phyloP scores from a whole-genome alignment of 2,113 vertebrate genomes.

The Aspidoscelis tigris region DNA sequence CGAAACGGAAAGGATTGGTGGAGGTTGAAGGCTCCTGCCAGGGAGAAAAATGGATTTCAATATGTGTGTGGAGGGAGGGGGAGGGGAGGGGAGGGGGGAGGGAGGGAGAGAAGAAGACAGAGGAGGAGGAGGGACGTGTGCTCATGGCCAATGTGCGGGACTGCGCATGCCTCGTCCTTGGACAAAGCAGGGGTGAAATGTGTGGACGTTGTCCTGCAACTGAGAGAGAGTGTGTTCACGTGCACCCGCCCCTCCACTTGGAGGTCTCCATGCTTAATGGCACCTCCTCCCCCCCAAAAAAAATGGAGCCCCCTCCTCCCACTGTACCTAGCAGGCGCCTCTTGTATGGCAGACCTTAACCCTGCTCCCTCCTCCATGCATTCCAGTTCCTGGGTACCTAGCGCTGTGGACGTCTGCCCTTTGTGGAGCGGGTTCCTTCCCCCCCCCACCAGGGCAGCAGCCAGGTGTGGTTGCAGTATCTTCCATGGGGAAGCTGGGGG shows the following conservation, averaged over 20 bases:
- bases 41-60: too few relatives aligned
- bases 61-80: too few relatives aligned
- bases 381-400: background rate
- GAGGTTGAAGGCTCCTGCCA: too few relatives aligned
- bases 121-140: background rate
- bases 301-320: too few relatives aligned
- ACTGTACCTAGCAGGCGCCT: rapidly evolving
- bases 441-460: background rate
- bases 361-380: background rate
- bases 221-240: background rate
- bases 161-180: conserved; percentile 46
- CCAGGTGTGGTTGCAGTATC: background rate
- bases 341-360: rapidly evolving
- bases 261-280: background rate
- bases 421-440: rapidly evolving
- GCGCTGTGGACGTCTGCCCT: background rate
- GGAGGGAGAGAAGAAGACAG: too few relatives aligned
- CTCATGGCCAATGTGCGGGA: rapidly evolving
- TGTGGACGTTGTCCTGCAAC: background rate
- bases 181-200: conserved; percentile 47
- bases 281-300: background rate
- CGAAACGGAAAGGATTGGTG: too few relatives aligned
- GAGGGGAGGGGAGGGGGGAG: background rate
- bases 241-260: background rate
- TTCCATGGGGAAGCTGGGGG: background rate